Evolutionary conservation across 2,888 invertebrate genomes (phyloP).

Genomic region (Ichneumon xanthorius): DNA sequence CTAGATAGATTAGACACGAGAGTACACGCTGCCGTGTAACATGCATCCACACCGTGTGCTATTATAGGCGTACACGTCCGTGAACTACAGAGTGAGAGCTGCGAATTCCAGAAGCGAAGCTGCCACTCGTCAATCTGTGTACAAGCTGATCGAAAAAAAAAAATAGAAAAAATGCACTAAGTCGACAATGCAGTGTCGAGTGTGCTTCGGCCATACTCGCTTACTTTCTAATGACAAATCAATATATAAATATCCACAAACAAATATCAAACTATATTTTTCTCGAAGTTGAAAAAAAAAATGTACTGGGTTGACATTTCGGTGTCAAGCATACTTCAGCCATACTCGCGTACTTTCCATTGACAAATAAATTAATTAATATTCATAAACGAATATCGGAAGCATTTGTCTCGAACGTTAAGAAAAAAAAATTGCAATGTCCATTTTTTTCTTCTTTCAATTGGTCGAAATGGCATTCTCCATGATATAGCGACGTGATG

Average conservation of each 20-base stretch:
- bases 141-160: neutral
- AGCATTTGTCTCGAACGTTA: neutral
- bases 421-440: too few species aligned
- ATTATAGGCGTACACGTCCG: constrained; percentile 63
- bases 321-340: too few species aligned
- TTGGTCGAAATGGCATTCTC: too few species aligned
- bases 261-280: too few species aligned
- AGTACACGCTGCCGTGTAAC: constrained; percentile 56
- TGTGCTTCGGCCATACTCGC: neutral
- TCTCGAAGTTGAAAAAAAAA: too few species aligned
- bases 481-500: too few species aligned
- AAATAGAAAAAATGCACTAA: neutral
- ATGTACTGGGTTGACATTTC: too few species aligned
- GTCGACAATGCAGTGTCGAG: neutral
- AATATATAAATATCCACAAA: neutral
- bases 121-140: constrained; percentile 17
- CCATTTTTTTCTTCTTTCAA: too few species aligned
- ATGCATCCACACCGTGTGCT: constrained; percentile 36
- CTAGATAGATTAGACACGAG: constrained; percentile 65
- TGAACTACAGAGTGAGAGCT: constrained; percentile 66
- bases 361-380: too few species aligned
- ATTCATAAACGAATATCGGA: neutral
- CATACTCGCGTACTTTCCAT: too few species aligned
- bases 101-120: constrained; percentile 46
- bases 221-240: constrained; percentile 8